phyloP scores from a whole-genome alignment of 1,140 invertebrate genomes.

The Cecropterus lyciades region DNA sequence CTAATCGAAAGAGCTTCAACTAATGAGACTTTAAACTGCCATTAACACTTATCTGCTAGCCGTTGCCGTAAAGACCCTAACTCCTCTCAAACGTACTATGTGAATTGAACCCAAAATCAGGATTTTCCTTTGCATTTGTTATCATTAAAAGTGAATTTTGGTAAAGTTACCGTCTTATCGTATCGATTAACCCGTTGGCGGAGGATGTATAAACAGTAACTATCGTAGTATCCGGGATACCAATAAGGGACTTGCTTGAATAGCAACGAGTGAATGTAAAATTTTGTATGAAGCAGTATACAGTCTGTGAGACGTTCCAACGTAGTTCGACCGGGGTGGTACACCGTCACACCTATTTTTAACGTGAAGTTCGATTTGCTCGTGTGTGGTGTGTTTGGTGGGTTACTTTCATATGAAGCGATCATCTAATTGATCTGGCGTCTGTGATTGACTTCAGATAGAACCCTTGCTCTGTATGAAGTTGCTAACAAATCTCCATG shows the following conservation, averaged over 20 bases:
- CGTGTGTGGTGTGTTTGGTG: too few relatives aligned
- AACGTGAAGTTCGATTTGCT: too few relatives aligned
- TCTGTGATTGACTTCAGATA: too few relatives aligned
- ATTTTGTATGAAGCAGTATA: not conserved
- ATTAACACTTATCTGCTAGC: constrained; percentile 30
- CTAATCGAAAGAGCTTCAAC: constrained; percentile 21
- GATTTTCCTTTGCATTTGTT: constrained; percentile 16
- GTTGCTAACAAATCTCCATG: too few relatives aligned
- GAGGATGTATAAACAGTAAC: not conserved
- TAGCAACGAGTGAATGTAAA: not conserved
- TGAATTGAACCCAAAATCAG: constrained; percentile 12
- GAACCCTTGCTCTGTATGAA: too few relatives aligned
- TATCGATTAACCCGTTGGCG: not conserved
- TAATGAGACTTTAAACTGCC: constrained; percentile 34
- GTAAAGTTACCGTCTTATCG: not conserved
- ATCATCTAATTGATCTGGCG: too few relatives aligned
- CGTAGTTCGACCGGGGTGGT: too few relatives aligned
- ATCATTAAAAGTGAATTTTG: constrained; percentile 4
- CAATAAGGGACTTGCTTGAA: not conserved
- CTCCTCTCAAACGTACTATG: constrained; percentile 8
- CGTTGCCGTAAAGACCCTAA: constrained; percentile 19
- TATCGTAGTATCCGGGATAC: not conserved
- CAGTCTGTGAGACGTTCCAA: too few relatives aligned
- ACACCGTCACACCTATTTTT: too few relatives aligned
- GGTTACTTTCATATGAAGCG: too few relatives aligned